Conservation (phyloP, 2,113 vertebrate species). For the Xiphophorus hellerii region DNA sequence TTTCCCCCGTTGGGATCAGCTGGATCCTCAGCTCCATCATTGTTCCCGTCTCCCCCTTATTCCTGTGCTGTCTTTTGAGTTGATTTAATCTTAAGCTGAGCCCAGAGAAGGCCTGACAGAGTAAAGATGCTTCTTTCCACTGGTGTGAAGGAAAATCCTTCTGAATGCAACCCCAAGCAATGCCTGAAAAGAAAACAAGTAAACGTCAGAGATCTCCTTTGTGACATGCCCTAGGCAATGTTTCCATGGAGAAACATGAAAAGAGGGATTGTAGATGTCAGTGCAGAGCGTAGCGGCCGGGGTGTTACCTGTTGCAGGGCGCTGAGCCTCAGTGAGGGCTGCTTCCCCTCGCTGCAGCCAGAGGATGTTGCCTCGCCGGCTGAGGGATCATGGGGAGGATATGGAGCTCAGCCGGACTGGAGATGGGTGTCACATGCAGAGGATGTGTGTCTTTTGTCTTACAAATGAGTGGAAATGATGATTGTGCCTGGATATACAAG, state of each 20-base stretch:
- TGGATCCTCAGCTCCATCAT: slow-evolving; percentile 78
- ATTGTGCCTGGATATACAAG: background rate
- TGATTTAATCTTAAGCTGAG: background rate
- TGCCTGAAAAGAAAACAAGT: slow-evolving; percentile 5
- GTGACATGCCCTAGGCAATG: background rate
- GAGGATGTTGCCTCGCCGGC: slow-evolving; percentile 64
- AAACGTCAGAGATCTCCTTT: background rate
- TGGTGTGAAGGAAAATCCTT: slow-evolving; percentile 9
- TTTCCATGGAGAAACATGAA: background rate
- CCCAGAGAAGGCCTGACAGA: background rate
- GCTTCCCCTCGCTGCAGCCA: slow-evolving; percentile 54
- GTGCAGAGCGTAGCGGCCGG: background rate
- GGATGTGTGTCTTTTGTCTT: slow-evolving; percentile 67
- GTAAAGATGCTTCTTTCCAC: background rate
- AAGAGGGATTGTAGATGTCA: background rate
- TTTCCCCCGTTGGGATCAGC: slow-evolving; percentile 74
- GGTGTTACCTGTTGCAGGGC: slow-evolving; percentile 69
- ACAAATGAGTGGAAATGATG: slow-evolving; percentile 9
- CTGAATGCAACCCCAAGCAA: background rate
- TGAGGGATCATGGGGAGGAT: slow-evolving; percentile 64
- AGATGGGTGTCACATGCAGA: slow-evolving; percentile 66
- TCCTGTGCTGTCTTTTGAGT: background rate
- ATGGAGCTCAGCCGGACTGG: slow-evolving; percentile 34
- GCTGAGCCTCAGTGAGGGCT: slow-evolving; percentile 46
- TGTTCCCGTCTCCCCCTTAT: background rate